These are phyloP conservation scores for Meghimatium bilineatum DNA, from an alignment of 2,888 invertebrate species.

Conservation along the genomic window DNA sequence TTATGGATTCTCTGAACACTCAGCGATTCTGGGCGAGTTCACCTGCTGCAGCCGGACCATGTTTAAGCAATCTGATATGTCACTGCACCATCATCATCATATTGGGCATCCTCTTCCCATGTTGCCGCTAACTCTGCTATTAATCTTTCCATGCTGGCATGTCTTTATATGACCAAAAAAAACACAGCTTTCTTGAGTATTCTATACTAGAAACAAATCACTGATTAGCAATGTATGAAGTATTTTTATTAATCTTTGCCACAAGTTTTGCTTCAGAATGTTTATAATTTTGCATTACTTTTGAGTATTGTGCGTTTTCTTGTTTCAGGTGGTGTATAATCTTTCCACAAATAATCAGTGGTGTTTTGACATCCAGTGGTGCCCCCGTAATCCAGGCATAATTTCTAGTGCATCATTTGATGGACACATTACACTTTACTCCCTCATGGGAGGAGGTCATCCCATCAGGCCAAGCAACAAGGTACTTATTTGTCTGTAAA, in stretches of 20 bases:
- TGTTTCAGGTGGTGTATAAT: slow-evolving; percentile 86
- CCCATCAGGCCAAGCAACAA: slow-evolving; percentile 69
- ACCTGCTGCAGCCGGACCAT: too few relatives aligned
- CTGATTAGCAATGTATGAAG: too few relatives aligned
- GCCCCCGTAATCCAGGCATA: slow-evolving; percentile 89
- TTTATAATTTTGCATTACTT: neutral
- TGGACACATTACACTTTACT: slow-evolving; percentile 90
- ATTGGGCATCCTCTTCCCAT: too few relatives aligned
- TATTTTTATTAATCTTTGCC: neutral
- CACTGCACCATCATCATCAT: too few relatives aligned
- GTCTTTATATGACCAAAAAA: too few relatives aligned
- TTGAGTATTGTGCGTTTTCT: neutral
- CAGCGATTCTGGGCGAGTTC: too few relatives aligned
- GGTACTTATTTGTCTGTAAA: slow-evolving; percentile 52
- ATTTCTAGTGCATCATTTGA: slow-evolving; percentile 91
- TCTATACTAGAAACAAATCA: too few relatives aligned
- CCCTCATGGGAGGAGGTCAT: slow-evolving; percentile 84
- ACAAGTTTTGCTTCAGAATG: neutral
- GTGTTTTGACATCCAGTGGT: slow-evolving; percentile 95
- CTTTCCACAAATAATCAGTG: slow-evolving; percentile 90
- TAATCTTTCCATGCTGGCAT: too few relatives aligned
- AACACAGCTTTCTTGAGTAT: too few relatives aligned
- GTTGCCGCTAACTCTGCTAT: too few relatives aligned
- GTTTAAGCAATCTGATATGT: too few relatives aligned
- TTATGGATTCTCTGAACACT: too few relatives aligned